Evolutionary conservation across 2,797 vertebrate species (phyloP).

Genomic region (Scolopax rusticola): DNA sequence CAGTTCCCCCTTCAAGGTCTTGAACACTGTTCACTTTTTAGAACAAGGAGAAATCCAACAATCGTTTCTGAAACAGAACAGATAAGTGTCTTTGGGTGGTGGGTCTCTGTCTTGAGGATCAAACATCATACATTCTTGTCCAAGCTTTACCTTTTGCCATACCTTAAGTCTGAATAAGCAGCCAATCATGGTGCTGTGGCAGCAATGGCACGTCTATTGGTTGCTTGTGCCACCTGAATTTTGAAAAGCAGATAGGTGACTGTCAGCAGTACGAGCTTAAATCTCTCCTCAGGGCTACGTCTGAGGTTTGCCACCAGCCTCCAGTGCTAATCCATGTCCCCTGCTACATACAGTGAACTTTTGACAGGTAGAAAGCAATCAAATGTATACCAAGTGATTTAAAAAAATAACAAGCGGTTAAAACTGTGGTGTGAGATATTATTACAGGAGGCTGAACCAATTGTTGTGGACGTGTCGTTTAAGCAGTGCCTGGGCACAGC

Average conservation of each 20-base stretch:
- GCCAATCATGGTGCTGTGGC: background rate
- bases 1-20: background rate
- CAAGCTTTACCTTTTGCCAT: background rate
- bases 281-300: background rate
- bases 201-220: background rate
- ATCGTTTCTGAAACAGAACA: background rate
- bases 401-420: conserved; percentile 15
- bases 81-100: background rate
- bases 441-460: background rate
- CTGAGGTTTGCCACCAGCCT: background rate
- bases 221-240: background rate
- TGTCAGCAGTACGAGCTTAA: background rate
- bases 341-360: background rate
- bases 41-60: background rate
- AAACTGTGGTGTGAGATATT: background rate
- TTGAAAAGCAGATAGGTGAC: background rate
- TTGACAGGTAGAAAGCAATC: background rate
- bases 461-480: background rate
- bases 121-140: background rate
- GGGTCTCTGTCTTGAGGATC: background rate
- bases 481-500: background rate
- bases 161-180: background rate
- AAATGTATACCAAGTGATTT: background rate
- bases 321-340: background rate
- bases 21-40: background rate